Base-by-base conservation (phyloP, 2,113 vertebrate species). In the Poecilia latipinna region DNA sequence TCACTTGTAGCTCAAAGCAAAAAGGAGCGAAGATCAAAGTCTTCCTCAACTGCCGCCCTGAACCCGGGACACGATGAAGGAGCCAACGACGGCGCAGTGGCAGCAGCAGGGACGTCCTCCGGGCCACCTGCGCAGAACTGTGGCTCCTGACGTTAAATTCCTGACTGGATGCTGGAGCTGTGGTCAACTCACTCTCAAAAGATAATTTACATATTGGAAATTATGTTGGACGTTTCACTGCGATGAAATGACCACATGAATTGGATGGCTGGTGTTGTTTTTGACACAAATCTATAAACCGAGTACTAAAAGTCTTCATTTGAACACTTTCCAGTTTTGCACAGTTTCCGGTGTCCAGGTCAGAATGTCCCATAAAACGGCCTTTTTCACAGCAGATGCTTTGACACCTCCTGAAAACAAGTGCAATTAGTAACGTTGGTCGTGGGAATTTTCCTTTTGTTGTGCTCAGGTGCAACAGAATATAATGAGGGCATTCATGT, bases 91-190 rank as follows among this genome's bases (percentile, higher is more conserved):
- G 4, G 19, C 3, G 77, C 67, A 24, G 48, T 7, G 63, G 76
- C 44, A 6, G 72, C 42, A 12, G n/a, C 3, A 1, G 57, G 61
- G 35, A 68, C 4, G 0, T 57, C 82, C 4, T 66, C 85, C 12
- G 75, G 70, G 68, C 80, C 72, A 13, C 60, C 80, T 5, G 37
- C 91, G 68, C 71, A 92, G 76, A 84, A 88, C 48, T 86, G 65
- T 74, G 78, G 90, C 39, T 81, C 91, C 77, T 94, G 90, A 95
- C 17, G 63, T 86, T 93, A 94, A 88, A 81, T 57, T 63, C 76
- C 76, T 79, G 8, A 24, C 84, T 75, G 82, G 69, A 81, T 51
- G 65, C 63, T 70, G 29, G 63, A 39, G 44, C 60, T 61, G 48
- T 26, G 31, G 48, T 63, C n/a, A 10, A 61, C 22, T 48, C 31